Evolutionary conservation across 2,888 invertebrate genomes (phyloP), one percentile per base, ranked within the genome.

Genomic region (Adela reaumurella): DNA sequence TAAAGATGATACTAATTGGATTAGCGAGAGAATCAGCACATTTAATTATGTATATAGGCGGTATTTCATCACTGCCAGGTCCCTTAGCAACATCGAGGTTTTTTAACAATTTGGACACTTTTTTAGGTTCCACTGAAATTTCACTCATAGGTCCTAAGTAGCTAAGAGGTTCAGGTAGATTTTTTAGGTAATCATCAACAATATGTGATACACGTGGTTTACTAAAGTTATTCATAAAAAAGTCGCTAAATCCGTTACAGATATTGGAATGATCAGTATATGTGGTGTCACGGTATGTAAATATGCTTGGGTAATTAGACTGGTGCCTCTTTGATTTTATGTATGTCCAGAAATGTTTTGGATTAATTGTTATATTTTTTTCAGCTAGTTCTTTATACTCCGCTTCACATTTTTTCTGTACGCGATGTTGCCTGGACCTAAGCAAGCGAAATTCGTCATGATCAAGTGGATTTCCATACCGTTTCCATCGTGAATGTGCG

Each of bases 401-500:
- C 14, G 8, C n/a, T 35, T 35, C 8, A 19, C 29, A 42, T 19
- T 6, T 10, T 14, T 14, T 35, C 19, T 46, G 41, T 3, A 19
- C 16, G 3, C 41, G 11, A 18, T 35, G n/a, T 29, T 46, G 46
- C 3, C 46, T 16, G 3, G 35, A 11, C 6, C 46, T 16, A 2
- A 46, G 19, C 2, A 46, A 19, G 8, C 28, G 19, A 18, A 46
- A 46, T 17, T 46, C 46, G n/a, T 46, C 46, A 14, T 46, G 28
- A 16, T 46, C 46, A 35, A 16, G 41, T 1, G 41, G 46, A 17
- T 46, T 46, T 2, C 28, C 41, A 17, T 16, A 29, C 14, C n/a
- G 17, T 41, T 46, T 46, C 46, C 46, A 46, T 24, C 18, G 24
- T n/a, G 18, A 19, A 19, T 46, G 46, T 18, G 46, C 46, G 18